Conservation (phyloP, 2,113 vertebrate species). For the Antechinus flavipes region DNA sequence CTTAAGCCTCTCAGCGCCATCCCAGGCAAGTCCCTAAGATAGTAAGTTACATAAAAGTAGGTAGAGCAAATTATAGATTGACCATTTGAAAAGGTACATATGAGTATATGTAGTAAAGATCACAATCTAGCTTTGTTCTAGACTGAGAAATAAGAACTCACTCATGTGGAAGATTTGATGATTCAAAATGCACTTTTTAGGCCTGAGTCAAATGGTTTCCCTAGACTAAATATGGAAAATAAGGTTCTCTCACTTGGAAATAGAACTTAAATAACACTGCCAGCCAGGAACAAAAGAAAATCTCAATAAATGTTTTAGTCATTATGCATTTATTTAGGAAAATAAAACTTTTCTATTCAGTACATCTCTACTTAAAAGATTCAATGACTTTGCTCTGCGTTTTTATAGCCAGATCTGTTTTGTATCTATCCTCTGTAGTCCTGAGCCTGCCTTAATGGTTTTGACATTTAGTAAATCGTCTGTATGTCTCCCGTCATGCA, state of each 20-base stretch:
- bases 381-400: background rate
- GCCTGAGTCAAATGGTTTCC: background rate
- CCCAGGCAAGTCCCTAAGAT: background rate
- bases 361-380: background rate
- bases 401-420: background rate
- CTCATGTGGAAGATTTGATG: background rate
- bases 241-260: background rate
- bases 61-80: background rate
- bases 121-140: background rate
- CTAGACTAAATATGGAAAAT: slow-evolving; percentile 35
- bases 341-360: background rate
- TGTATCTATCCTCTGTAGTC: background rate
- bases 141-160: background rate
- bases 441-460: background rate
- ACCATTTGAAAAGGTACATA: background rate
- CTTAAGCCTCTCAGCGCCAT: background rate
- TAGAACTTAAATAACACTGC: background rate
- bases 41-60: background rate
- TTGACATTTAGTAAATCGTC: slow-evolving; percentile 24
- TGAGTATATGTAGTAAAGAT: background rate
- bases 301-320: background rate
- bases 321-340: background rate
- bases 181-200: background rate
- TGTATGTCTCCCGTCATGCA: background rate
- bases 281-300: slow-evolving; percentile 1